phyloP scores from a whole-genome alignment of 2,113 vertebrate genomes.

The Anseranas semipalmata region DNA sequence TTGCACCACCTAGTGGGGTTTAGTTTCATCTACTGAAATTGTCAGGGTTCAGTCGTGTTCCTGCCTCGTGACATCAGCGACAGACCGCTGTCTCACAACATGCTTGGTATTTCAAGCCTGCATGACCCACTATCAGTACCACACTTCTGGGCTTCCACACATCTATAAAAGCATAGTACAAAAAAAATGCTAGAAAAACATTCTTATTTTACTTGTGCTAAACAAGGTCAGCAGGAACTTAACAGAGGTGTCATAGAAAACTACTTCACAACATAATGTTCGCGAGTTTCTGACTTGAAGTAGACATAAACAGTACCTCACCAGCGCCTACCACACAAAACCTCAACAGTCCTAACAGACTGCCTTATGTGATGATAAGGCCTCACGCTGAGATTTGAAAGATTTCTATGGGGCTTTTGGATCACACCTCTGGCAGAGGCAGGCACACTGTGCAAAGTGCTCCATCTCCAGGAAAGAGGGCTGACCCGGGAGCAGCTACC shows the following conservation, averaged over 20 bases:
- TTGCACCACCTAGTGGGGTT: slow-evolving; percentile 62
- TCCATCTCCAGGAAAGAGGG: background rate
- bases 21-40: background rate
- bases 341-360: background rate
- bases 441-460: background rate
- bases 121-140: background rate
- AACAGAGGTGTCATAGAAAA: background rate
- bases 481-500: background rate
- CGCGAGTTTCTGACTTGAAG: background rate
- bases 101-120: background rate
- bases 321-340: background rate
- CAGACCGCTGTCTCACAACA: background rate
- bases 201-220: background rate
- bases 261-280: background rate
- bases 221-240: background rate
- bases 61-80: background rate
- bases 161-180: background rate
- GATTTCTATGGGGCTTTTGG: background rate
- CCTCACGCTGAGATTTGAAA: background rate
- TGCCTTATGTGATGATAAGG: background rate
- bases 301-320: background rate
- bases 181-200: background rate
- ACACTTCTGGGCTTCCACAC: background rate
- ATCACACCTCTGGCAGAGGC: background rate
- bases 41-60: background rate